phyloP scores from a whole-genome alignment of 2,113 vertebrate species.

The Ochotona princeps region DNA sequence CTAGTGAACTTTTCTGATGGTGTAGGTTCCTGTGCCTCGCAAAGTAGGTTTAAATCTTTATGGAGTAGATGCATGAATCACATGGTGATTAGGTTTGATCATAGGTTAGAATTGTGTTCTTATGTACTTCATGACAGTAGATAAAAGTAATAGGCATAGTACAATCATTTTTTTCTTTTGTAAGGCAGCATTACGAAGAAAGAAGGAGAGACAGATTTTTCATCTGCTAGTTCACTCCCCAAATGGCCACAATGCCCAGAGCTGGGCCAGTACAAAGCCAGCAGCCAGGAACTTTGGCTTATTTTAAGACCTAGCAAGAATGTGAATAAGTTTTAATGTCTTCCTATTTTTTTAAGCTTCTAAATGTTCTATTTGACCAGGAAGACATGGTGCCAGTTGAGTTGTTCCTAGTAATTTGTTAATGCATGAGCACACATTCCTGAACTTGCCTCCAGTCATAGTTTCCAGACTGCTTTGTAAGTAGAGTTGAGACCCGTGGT shows the following conservation, averaged over 20 bases:
- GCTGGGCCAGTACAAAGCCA: no score
- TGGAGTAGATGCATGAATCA: neutral
- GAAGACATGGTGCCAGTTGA: neutral
- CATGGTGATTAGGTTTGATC: neutral
- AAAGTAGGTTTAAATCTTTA: neutral
- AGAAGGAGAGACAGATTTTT: no score
- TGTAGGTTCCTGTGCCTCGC: neutral
- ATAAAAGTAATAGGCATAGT: conserved; percentile 8
- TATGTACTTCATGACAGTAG: neutral
- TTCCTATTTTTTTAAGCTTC: neutral
- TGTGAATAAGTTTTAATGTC: neutral
- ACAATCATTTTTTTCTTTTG: neutral
- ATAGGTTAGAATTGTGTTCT: neutral
- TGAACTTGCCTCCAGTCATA: neutral
- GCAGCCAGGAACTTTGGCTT: no score
- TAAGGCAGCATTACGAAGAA: no score
- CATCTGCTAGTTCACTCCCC: no score
- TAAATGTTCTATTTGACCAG: conserved; percentile 5
- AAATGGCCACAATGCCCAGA: no score
- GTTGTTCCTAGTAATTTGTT: neutral
- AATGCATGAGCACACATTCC: neutral
- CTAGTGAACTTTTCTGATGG: neutral
- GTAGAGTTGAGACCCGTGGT: neutral
- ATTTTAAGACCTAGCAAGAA: neutral
- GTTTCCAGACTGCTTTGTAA: neutral